phyloP scores from a whole-genome alignment of 2,888 invertebrate genomes.

The Baccha elongata region DNA sequence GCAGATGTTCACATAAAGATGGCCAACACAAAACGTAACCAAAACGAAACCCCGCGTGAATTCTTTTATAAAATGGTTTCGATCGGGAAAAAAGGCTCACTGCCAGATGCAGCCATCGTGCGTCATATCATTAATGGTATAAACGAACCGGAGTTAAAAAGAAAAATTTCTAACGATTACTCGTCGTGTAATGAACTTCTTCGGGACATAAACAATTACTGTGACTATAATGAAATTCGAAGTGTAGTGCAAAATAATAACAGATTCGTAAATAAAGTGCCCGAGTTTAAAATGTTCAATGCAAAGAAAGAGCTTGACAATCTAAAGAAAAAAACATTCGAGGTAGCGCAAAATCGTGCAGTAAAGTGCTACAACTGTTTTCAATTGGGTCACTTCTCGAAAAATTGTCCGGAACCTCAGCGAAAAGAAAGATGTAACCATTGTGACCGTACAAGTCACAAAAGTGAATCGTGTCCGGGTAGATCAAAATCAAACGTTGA shows the following conservation, averaged over 20 bases:
- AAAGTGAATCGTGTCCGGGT: no score
- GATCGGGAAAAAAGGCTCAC: slow-evolving; percentile 23
- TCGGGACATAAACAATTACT: slow-evolving; percentile 34
- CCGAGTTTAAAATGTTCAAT: background rate
- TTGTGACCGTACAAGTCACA: no score
- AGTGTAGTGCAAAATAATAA: no score
- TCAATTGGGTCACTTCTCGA: slow-evolving; percentile 39
- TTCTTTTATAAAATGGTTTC: slow-evolving; percentile 47
- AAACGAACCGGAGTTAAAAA: slow-evolving; percentile 29
- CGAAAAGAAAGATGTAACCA: slow-evolving; percentile 37
- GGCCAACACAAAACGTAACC: slow-evolving; percentile 34
- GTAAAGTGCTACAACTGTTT: slow-evolving; percentile 51
- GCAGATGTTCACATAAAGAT: slow-evolving; percentile 50
- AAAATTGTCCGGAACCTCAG: slow-evolving; percentile 53
- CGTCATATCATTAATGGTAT: slow-evolving; percentile 43
- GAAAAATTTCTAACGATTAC: slow-evolving; percentile 42
- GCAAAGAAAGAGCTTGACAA: background rate
- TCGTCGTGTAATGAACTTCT: slow-evolving; percentile 26
- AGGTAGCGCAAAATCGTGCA: slow-evolving; percentile 3
- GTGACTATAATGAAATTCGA: slow-evolving; percentile 18
- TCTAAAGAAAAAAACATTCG: no score
- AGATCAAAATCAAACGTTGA: no score
- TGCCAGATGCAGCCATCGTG: slow-evolving; percentile 31
- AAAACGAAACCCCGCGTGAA: slow-evolving; percentile 43
- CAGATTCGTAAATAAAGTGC: no score